Conservation (phyloP, 2,888 invertebrate species). For the Anthophora plumipes region DNA sequence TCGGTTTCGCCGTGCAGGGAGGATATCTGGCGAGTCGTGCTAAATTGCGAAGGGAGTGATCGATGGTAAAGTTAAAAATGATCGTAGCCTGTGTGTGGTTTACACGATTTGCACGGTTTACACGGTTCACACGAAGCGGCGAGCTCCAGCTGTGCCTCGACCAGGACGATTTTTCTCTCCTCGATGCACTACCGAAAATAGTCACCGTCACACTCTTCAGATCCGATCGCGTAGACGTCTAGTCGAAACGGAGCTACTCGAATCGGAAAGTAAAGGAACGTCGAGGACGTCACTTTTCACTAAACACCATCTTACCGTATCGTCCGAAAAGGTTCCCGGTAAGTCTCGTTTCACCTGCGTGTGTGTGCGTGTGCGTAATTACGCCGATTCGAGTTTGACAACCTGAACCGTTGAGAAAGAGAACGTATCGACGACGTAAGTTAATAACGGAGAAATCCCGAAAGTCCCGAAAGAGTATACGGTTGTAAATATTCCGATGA, state of each 20-base stretch:
- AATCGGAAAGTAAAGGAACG: background rate
- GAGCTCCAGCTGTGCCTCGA: slow-evolving; percentile 17
- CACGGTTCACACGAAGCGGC: background rate
- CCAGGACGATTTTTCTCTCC: slow-evolving; percentile 6
- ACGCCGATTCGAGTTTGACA: no score
- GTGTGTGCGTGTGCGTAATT: no score
- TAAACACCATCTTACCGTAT: background rate
- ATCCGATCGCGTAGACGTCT: background rate
- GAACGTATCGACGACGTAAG: no score
- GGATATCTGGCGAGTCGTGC: no score
- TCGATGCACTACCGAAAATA: slow-evolving; percentile 47
- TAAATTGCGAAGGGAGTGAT: background rate
- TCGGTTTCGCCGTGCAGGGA: no score
- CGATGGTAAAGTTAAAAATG: no score
- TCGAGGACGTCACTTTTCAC: slow-evolving; percentile 13
- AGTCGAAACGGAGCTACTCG: background rate
- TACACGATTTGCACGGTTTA: background rate
- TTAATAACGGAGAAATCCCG: no score
- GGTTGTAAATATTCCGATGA: background rate
- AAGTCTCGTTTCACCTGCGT: background rate
- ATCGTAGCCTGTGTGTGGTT: no score
- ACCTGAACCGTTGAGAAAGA: background rate
- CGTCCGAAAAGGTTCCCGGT: background rate
- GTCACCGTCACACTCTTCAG: slow-evolving; percentile 6
- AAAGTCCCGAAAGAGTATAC: no score